Conservation (phyloP, 2,888 invertebrate genomes). For the Lamproptera curius region DNA sequence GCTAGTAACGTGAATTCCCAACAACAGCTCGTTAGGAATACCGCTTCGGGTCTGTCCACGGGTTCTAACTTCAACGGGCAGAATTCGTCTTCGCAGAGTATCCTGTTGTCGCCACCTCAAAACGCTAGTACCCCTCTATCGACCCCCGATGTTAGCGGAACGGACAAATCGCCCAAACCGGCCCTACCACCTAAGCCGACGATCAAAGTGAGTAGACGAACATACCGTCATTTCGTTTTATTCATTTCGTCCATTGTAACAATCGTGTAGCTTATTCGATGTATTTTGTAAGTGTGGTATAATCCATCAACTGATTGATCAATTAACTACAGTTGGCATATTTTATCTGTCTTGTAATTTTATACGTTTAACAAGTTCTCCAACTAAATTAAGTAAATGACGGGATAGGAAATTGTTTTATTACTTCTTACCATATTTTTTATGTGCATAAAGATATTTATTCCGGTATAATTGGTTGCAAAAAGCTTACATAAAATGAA, state of each 20-base stretch:
- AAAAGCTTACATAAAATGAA: too few relatives aligned
- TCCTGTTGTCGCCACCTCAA: slow-evolving; percentile 79
- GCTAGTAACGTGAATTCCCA: slow-evolving; percentile 68
- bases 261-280: too few relatives aligned
- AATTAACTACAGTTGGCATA: too few relatives aligned
- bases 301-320: too few relatives aligned
- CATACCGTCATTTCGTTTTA: background rate
- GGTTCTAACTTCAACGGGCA: slow-evolving; percentile 61
- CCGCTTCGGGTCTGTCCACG: slow-evolving; percentile 69
- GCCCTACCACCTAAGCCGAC: slow-evolving; percentile 91
- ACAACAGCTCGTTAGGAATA: slow-evolving; percentile 74
- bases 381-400: too few relatives aligned
- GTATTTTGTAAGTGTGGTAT: too few relatives aligned
- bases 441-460: too few relatives aligned
- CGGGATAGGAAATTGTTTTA: too few relatives aligned
- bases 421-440: too few relatives aligned
- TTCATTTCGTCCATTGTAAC: slow-evolving; percentile 13
- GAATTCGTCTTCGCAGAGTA: slow-evolving; percentile 63
- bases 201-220: slow-evolving; percentile 69
- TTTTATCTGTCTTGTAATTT: too few relatives aligned
- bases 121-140: slow-evolving; percentile 79
- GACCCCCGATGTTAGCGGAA: slow-evolving; percentile 72
- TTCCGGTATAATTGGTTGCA: too few relatives aligned
- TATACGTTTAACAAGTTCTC: too few relatives aligned
- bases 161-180: slow-evolving; percentile 82